Evolutionary conservation across 2,113 vertebrate genomes (phyloP), one percentile per base, ranked within the genome.

Genomic region (Datnioides undecimradiatus): DNA sequence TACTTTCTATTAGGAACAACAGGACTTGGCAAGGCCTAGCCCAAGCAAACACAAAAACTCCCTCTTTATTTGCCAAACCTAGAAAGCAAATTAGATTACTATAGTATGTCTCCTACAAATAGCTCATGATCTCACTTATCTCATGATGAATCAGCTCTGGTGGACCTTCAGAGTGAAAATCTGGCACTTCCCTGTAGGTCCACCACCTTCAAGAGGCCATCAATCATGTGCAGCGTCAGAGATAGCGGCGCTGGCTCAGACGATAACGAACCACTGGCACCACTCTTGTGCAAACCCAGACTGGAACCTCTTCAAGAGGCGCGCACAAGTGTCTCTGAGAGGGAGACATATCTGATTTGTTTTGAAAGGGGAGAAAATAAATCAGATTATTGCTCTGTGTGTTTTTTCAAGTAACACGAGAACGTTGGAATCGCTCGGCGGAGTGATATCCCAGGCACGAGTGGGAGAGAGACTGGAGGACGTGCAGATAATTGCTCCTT

Each of bases 331-430:
- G 63, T 81, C 63, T 86, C 69, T 0, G 60, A 66, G 55, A 67
- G 70, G 71, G n/a, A 69, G 60, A 69, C 59, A 14, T 40, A 68
- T 87, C 70, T 62, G 76, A 76, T 79, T 76, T 83, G 52, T 80
- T 91, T 80, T 75, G 29, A 84, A 84, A 89, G 66, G 31, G 27
- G 62, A 76, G 40, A 80, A 81, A 81, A 88, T 90, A 73, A 85
- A 91, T 90, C 64, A 58, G 63, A 74, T 87, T 89, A 87, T 84
- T 87, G 21, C 83, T 54, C 14, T 82, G 80, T 84, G 55, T 91
- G 67, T 87, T 90, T 87, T 74, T 51, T 76, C 23, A 87, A 80
- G 88, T 71, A 87, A 91, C 85, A 78, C 43, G 60, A 90, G 79
- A 80, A 69, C 10, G 34, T 54, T 85, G 67, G 83, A 82, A 84